Evolutionary conservation across 1,140 invertebrate genomes (phyloP).

Genomic region (Drosophila kanapiae): DNA sequence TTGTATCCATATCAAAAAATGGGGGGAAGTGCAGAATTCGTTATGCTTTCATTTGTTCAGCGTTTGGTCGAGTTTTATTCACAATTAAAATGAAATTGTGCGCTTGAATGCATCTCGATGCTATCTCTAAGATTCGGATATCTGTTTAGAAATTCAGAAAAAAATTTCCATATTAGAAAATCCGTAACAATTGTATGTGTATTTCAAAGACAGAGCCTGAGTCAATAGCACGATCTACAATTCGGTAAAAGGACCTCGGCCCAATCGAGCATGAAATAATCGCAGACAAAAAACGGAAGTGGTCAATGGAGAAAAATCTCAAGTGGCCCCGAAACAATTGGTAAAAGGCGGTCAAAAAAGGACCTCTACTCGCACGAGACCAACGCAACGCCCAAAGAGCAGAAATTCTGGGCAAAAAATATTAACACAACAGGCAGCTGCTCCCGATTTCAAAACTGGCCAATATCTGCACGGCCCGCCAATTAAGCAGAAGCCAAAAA

Average conservation of each 20-base stretch:
- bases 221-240: conserved; percentile 69
- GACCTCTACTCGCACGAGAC: conserved; percentile 60
- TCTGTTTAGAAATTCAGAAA: neutral
- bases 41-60: conserved; percentile 80
- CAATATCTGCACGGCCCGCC: conserved; percentile 48
- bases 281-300: conserved; percentile 69
- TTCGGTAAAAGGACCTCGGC: conserved; percentile 26
- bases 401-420: conserved; percentile 52
- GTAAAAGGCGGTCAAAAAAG: conserved; percentile 35
- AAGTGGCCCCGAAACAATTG: conserved; percentile 62
- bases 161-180: conserved; percentile 23
- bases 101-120: conserved; percentile 43
- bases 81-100: conserved; percentile 80
- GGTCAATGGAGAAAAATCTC: conserved; percentile 63
- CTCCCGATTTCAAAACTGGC: conserved; percentile 22
- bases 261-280: conserved; percentile 66
- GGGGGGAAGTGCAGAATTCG: conserved; percentile 47
- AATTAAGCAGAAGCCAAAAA: conserved; percentile 79
- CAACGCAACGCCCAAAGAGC: conserved; percentile 62
- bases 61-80: conserved; percentile 76
- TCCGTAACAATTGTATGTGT: conserved; percentile 16
- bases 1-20: conserved; percentile 32
- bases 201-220: conserved; percentile 3
- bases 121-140: conserved; percentile 18
- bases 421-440: conserved; percentile 34